Evolutionary conservation across 2,113 vertebrate genomes (phyloP).

Genomic region (Apodemus speciosus): DNA sequence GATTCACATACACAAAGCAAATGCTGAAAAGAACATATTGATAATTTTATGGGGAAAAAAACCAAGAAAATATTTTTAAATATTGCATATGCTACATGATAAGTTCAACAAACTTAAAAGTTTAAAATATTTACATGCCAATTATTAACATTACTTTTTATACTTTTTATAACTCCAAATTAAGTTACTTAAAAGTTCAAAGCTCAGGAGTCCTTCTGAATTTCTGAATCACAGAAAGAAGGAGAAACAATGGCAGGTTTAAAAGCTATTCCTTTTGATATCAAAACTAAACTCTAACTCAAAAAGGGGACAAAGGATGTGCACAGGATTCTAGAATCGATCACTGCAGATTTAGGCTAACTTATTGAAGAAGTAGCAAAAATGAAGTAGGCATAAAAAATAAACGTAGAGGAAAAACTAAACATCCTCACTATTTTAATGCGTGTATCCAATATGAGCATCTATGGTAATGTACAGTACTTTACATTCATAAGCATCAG

Average conservation of each 20-base stretch:
- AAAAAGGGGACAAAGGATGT: not conserved
- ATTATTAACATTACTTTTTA: constrained; percentile 17
- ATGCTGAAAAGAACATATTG: not conserved
- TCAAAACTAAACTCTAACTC: not conserved
- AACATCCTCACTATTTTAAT: constrained; percentile 15
- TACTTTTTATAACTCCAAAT: not conserved
- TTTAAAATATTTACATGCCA: not conserved
- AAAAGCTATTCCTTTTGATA: not conserved
- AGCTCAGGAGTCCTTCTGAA: not conserved
- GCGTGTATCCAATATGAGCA: not conserved
- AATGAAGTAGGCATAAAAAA: not conserved
- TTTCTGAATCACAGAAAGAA: not conserved
- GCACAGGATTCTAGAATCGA: not conserved
- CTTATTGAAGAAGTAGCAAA: not conserved
- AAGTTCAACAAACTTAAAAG: not conserved
- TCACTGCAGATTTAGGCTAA: not conserved
- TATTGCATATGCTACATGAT: not conserved
- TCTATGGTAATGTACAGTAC: not conserved
- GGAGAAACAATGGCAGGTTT: not conserved
- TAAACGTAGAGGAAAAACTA: not conserved
- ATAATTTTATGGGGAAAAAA: not conserved
- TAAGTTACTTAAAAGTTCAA: constrained; percentile 33
- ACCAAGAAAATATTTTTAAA: constrained; percentile 8
- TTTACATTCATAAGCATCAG: not conserved
- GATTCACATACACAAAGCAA: not conserved